Evolutionary conservation across 2,797 vertebrate genomes (phyloP), one percentile per base, ranked within the genome.

Genomic region (Mastacembelus armatus): DNA sequence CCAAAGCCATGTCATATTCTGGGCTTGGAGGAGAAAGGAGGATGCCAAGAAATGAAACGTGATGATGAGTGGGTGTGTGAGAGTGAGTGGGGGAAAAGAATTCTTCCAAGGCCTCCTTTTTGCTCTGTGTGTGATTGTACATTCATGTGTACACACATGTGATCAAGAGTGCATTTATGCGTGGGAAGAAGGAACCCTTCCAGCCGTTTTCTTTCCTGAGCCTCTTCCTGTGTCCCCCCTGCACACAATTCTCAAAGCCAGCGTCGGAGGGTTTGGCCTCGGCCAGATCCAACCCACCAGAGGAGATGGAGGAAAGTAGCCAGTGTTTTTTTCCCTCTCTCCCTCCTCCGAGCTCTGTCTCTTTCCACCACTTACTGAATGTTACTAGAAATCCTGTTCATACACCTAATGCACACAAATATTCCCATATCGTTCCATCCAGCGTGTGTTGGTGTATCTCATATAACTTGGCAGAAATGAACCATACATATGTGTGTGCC

Each of bases 1-100:
- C 86, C 69, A 82, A 81, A 89, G 80, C 86, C 74, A 83, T 88
- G 88, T 88, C 88, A 87, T 85, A 89, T 86, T 86, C 83, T 89
- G 83, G 88, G 85, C 85, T 89, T 52, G 14, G 70, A 83, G 82
- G 74, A 74, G 79, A 60, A 55, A 39, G 54, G 38, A 78, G 71
- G 81, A 78, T 78, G 88, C 86, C 85, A 91, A 83, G 67, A 83
- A 76, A 35, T 81, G 83, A 86, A 90, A 88, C 71, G 77, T 82
- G 87, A 89, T 83, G 85, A 89, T 47, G 84, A 81, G 83, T 87
- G 84, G 83, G 80, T 88, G 85, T 91, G 81, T 75, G 70, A 67
- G 81, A 79, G 72, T 45, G 67, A 80, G 77, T 62, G 76, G 78
- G 79, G 67, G 18, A 55, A 71, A 78, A 64, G 65, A 83, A 66